Evolutionary conservation across 2,797 vertebrate species (phyloP), one percentile per base, ranked within the genome.

Genomic region (Discoglossus pictus): DNA sequence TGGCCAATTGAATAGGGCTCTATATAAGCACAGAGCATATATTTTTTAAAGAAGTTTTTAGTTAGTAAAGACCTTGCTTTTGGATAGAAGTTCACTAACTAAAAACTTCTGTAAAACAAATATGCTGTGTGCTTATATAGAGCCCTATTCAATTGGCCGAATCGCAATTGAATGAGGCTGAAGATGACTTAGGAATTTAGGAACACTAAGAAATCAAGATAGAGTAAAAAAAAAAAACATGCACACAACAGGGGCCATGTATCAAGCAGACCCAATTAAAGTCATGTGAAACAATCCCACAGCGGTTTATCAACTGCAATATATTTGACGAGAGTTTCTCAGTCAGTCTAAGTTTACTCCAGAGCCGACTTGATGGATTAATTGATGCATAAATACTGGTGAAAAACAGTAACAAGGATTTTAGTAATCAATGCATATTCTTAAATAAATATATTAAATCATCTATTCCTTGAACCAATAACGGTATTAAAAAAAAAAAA

Each of bases 191-290:
- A n/a, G 23, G 40, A 54, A 61, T 47, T 8, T 39, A 52, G 27
- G 52, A 53, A 68, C 46, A 20, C 35, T 36, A 21, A 61, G 31
- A 51, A 53, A 48, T 62, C 43, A 24, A 39, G 38, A 63, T 63
- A n/a, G 18, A 23, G 38, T 10, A 17, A n/a, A n/a, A 36, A 23
- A 55, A 55, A 35, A 54, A 60, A 48, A 44, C 24, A 47, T 53
- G 56, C 21, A 15, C 51, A 42, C 51, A 40, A 18, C 50, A 25
- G 59, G 59, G 46, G 50, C 25, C 40, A 63, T 70, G 67, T 55
- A 62, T 55, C 67, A 70, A 63, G 35, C 51, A 15, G 51, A 67
- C 54, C 51, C 50, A 69, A 69, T 69, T 54, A 62, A 70, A 63
- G 61, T 70, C 68, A 50, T 38, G 46, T 23, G 68, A 47, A 70